Evolutionary conservation across 1,140 invertebrate species (phyloP).

Genomic region (Drosophila mayri): DNA sequence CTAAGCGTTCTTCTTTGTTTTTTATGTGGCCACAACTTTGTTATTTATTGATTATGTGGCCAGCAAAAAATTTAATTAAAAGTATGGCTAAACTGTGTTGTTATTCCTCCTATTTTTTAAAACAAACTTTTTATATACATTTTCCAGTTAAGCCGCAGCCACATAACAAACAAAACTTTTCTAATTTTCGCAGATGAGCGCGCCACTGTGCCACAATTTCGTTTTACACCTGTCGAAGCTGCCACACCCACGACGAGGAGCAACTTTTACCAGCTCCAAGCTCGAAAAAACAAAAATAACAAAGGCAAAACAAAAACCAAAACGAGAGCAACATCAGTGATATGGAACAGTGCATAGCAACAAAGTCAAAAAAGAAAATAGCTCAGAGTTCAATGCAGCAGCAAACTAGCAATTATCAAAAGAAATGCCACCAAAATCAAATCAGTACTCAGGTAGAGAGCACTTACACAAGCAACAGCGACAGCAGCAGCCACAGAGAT

Average conservation of each 20-base stretch:
- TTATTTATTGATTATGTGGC: slow-evolving; percentile 2
- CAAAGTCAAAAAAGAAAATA: slow-evolving; percentile 65
- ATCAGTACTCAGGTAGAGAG: slow-evolving; percentile 64
- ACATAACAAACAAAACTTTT: slow-evolving; percentile 59
- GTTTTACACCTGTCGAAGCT: slow-evolving; percentile 59
- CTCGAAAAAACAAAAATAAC: slow-evolving; percentile 11
- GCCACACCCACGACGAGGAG: slow-evolving; percentile 64
- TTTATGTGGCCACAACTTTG: background rate
- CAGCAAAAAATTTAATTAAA: slow-evolving; percentile 5
- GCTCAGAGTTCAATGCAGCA: slow-evolving; percentile 64
- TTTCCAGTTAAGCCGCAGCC: slow-evolving; percentile 11
- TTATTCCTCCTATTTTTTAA: background rate
- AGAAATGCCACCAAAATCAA: slow-evolving; percentile 80
- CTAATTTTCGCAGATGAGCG: slow-evolving; percentile 69
- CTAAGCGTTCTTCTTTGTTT: no score
- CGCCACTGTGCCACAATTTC: slow-evolving; percentile 57
- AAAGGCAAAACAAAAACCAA: slow-evolving; percentile 12
- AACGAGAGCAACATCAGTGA: slow-evolving; percentile 59
- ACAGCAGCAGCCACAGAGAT: slow-evolving; percentile 60
- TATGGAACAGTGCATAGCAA: slow-evolving; percentile 79
- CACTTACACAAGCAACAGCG: slow-evolving; percentile 21
- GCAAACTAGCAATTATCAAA: slow-evolving; percentile 56
- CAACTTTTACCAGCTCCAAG: slow-evolving; percentile 32
- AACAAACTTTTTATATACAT: slow-evolving; percentile 13
- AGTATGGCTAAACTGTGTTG: background rate